These are phyloP conservation scores for Semotilus atromaculatus DNA, from an alignment of 2,797 vertebrate species.

Conservation along the genomic window DNA sequence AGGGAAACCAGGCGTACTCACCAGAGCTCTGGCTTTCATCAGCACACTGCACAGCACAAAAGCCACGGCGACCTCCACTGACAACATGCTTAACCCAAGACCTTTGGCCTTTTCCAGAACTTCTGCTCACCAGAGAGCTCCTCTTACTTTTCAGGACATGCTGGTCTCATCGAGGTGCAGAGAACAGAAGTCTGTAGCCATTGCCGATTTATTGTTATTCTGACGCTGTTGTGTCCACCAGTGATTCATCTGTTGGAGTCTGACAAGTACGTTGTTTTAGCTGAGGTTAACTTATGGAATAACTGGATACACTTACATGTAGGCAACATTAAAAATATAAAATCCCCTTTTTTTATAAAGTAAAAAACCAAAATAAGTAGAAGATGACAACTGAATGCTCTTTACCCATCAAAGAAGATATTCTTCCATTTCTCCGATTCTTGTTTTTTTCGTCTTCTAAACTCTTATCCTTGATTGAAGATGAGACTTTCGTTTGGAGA, in stretches of 20 bases:
- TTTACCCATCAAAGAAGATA: slow-evolving; percentile 20
- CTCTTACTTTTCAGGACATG: slow-evolving; percentile 13
- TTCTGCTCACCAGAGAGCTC: slow-evolving; percentile 21
- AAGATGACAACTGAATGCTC: background rate
- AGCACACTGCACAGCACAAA: slow-evolving; percentile 54
- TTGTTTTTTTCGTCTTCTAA: background rate
- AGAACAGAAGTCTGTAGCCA: slow-evolving; percentile 12
- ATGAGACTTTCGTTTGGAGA: background rate
- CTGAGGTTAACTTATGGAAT: background rate
- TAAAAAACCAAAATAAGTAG: background rate
- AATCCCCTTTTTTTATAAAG: background rate
- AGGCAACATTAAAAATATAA: background rate
- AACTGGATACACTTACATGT: background rate
- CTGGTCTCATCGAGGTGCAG: background rate
- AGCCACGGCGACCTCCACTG: slow-evolving; percentile 40
- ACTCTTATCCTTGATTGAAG: slow-evolving; percentile 2
- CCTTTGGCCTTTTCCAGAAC: slow-evolving; percentile 32
- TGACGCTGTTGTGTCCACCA: background rate
- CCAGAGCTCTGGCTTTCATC: slow-evolving; percentile 50
- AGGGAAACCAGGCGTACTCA: slow-evolving; percentile 36
- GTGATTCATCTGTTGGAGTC: background rate
- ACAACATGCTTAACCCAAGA: slow-evolving; percentile 35
- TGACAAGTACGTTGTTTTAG: background rate
- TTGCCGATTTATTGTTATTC: background rate
- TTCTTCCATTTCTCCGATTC: background rate